phyloP scores from a whole-genome alignment of 2,888 invertebrate genomes.

The Drosophila meridionalis region DNA sequence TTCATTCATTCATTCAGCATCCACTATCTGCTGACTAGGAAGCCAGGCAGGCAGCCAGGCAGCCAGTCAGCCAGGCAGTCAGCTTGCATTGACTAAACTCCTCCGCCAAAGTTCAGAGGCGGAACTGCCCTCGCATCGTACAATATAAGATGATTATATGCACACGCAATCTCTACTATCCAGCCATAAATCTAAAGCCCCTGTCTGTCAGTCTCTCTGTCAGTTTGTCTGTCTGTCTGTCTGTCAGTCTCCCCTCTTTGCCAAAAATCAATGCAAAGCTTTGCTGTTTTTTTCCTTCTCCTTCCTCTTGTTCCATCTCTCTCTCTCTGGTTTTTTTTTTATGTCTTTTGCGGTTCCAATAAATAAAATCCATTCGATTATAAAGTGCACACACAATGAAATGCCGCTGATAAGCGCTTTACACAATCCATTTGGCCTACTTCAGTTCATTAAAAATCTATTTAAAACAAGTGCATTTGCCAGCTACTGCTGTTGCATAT shows the following conservation, averaged over 20 bases:
- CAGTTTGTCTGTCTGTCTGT: slow-evolving; percentile 25
- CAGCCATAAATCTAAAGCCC: slow-evolving; percentile 65
- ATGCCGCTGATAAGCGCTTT: slow-evolving; percentile 65
- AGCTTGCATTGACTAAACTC: slow-evolving; percentile 28
- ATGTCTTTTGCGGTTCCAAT: slow-evolving; percentile 60
- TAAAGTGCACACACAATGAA: slow-evolving; percentile 72
- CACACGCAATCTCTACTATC: slow-evolving; percentile 70
- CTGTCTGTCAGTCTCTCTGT: slow-evolving; percentile 18
- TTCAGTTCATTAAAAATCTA: slow-evolving; percentile 79
- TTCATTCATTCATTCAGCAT: slow-evolving; percentile 59
- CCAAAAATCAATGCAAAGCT: slow-evolving; percentile 72
- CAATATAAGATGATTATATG: slow-evolving; percentile 70
- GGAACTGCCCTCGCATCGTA: slow-evolving; percentile 41
- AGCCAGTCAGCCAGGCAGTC: background rate
- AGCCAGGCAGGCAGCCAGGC: background rate
- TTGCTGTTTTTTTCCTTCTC: slow-evolving; percentile 1
- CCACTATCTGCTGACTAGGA: slow-evolving; percentile 12
- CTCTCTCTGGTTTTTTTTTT: slow-evolving; percentile 19
- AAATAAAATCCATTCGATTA: slow-evolving; percentile 78
- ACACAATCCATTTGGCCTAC: slow-evolving; percentile 72
- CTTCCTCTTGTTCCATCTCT: slow-evolving; percentile 7
- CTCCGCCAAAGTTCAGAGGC: slow-evolving; percentile 65
- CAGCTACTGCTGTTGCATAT: background rate
- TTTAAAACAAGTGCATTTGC: slow-evolving; percentile 49
- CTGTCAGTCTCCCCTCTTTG: slow-evolving; percentile 20